Conservation (phyloP, 2,797 vertebrate species). For the Coccyzus lansbergi region DNA sequence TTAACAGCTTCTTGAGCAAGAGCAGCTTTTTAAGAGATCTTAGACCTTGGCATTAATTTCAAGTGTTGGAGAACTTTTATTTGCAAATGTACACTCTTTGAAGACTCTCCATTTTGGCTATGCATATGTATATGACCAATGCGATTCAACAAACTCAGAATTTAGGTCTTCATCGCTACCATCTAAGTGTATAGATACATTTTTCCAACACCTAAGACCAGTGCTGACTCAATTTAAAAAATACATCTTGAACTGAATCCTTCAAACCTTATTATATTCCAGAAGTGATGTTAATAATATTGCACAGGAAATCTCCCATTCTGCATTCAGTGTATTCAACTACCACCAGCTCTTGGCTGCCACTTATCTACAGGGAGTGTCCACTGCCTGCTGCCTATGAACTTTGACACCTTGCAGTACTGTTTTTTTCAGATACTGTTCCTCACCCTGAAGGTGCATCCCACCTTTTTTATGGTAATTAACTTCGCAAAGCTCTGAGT, state of each 20-base stretch:
- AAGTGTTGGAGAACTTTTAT: background rate
- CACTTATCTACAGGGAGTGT: background rate
- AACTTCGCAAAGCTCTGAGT: background rate
- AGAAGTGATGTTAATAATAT: background rate
- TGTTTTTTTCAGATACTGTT: background rate
- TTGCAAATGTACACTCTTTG: background rate
- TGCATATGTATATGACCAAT: background rate
- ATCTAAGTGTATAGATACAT: background rate
- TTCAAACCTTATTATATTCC: background rate
- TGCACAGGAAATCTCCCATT: background rate
- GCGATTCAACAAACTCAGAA: background rate
- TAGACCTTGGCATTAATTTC: background rate
- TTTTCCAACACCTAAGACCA: background rate
- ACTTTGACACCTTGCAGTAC: background rate
- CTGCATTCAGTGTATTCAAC: background rate
- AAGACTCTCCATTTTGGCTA: background rate
- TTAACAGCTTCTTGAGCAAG: background rate
- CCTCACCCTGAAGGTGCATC: background rate
- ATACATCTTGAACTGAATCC: background rate
- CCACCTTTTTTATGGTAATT: background rate
- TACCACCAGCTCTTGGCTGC: background rate
- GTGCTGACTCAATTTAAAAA: background rate
- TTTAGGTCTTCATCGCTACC: background rate
- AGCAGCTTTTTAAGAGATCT: background rate
- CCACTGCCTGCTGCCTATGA: background rate